Conservation (phyloP, 2,797 vertebrate genomes). For the Pangasius macronema region DNA sequence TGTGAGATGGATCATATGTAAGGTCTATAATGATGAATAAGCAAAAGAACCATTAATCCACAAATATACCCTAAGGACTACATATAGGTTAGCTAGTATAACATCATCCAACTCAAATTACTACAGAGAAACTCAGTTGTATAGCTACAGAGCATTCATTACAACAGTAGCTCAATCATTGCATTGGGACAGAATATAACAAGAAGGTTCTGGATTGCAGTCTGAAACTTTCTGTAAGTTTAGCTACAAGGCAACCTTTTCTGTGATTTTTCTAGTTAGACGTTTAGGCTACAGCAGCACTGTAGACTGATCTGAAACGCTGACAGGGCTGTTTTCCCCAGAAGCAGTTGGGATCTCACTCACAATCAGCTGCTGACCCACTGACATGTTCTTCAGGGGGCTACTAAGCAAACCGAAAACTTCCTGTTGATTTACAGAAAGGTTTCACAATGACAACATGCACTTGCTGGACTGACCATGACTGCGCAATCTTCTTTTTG, state of each 20-base stretch:
- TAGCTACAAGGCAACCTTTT: background rate
- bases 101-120: background rate
- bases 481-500: constrained; percentile 57
- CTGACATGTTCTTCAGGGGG: constrained; percentile 48
- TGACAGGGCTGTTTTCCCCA: background rate
- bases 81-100: background rate
- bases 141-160: background rate
- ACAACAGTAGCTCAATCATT: background rate
- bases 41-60: background rate
- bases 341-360: background rate
- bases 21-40: constrained; percentile 22
- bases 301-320: background rate
- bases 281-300: background rate
- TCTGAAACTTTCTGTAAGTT: background rate
- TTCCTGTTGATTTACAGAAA: constrained; percentile 43
- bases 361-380: constrained; percentile 49
- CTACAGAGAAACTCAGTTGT: background rate
- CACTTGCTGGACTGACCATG: constrained; percentile 55
- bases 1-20: background rate
- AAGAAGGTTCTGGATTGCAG: background rate
- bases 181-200: background rate
- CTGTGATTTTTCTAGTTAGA: background rate
- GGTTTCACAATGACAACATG: constrained; percentile 55
- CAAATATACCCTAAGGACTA: background rate
- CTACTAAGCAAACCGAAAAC: constrained; percentile 28